Evolutionary conservation across 2,113 vertebrate genomes (phyloP), one percentile per base, ranked within the genome.

Genomic region (Dipodomys spectabilis): DNA sequence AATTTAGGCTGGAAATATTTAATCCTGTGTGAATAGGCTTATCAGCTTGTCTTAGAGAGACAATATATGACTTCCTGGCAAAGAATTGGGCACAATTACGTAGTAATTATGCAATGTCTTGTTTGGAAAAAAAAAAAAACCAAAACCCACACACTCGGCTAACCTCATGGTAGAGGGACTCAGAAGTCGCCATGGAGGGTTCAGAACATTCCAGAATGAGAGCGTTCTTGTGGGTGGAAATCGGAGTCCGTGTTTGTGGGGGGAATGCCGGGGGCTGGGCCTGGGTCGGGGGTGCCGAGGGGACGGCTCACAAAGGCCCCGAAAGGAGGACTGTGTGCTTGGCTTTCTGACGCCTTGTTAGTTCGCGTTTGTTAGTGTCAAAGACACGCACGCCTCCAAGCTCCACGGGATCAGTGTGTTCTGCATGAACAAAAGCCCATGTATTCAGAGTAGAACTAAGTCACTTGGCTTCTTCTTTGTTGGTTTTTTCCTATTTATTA

Each of bases 1-100:
- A 92, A 97, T 97, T 97, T 96, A 97, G 97, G 96, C 95, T 97
- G 88, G 71, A 96, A 97, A 95, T 97, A 96, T 97, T 98, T 98
- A 98, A 98, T 98, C 98, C 97, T 96, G 81, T 98, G 96, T 98
- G 98, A 98, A 98, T 95, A 94, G 94, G 97, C 96, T 98, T 97
- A 98, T 98, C 98, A 97, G 97, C 12, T 30, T 86, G 22, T 97
- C 98, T 98, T 98, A 98, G 97, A 97, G 97, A 97, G 97, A 98
- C 97, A 97, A 97, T 97, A 92, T 91, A 83, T 91, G 97, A 97
- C 96, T 98, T 98, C 86, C 97, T 81, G 32, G 96, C 85, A 78
- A 95, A 97, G 97, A 96, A 90, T 96, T 97, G 96, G 93, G 92
- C 97, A 95, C 95, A 97, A 97, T 98, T 97, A 98, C 96, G 92